Conservation (phyloP, 2,113 vertebrate species). For the Aphyosemion australe region DNA sequence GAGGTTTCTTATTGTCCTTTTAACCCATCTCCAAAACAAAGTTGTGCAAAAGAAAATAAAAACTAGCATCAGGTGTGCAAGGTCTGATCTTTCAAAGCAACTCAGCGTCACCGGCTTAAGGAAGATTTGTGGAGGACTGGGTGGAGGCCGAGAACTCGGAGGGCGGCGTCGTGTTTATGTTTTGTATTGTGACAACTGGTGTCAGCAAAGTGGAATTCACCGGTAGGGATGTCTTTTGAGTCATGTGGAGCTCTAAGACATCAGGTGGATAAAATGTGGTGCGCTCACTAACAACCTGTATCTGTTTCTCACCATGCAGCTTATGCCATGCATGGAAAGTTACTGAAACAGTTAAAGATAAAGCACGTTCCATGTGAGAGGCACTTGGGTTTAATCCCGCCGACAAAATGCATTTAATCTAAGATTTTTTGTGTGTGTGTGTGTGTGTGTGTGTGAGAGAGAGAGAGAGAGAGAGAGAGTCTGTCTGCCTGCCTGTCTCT, state of each 20-base stretch:
- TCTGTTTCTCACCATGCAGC: background rate
- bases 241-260: background rate
- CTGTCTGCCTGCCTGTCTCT: no score
- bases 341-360: background rate
- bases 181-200: slow-evolving; percentile 14
- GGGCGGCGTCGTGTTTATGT: background rate
- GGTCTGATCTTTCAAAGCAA: background rate
- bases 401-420: no score
- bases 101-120: slow-evolving; percentile 1
- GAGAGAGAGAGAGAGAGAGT: no score
- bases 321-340: slow-evolving; percentile 27
- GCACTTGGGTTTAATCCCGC: background rate
- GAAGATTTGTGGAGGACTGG: slow-evolving; percentile 11
- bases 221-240: background rate
- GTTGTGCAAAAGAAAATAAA: slow-evolving; percentile 3
- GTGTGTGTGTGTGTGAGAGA: no score
- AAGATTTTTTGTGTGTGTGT: no score
- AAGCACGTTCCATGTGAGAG: background rate
- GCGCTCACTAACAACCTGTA: background rate
- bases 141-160: slow-evolving; percentile 9
- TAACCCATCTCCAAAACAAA: slow-evolving; percentile 11
- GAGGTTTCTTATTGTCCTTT: background rate
- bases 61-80: no score
- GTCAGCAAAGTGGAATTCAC: slow-evolving; percentile 2
- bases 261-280: background rate